Base-by-base conservation (phyloP, 2,797 vertebrate species). In the Sebastes dallii region DNA sequence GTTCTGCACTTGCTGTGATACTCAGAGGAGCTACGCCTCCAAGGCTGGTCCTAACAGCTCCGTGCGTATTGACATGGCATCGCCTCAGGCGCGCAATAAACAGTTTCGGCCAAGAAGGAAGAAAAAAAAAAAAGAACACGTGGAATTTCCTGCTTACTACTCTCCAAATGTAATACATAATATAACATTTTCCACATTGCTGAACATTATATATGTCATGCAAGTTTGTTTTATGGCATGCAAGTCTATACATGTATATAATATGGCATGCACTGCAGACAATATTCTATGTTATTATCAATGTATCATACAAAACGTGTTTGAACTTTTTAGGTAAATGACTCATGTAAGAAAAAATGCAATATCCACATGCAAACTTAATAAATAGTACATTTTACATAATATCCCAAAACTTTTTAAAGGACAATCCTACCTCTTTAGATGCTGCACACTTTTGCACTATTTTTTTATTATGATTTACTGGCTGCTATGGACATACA, bases 1-100 rank as follows among this genome's bases (percentile, higher is more conserved):
- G 65, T 72, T 60, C 83, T 92, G 88, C 94, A 94, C 94, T 95
- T 94, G 94, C 90, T 91, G 86, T 91, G 86, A 86, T 88, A 91
- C 85, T 88, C 72, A 4, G 58, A 8, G 61, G 80, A 91, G 95
- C 60, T 82, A 93, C 94, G 94, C 95, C 95, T 93, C 91, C 78
- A 69, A 84, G 91, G 91, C 86, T 86, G 87, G 86, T 55, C 91
- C 66, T 54, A 61, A 20, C 64, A 72, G 65, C 39, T 16, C 6
- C 59, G 24, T 27, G 77, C 66, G 64, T 56, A 72, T 66, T 86
- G 81, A 83, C 88, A 75, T 54, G 77, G 86, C 90, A 87, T 84
- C 72, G 32, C 86, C 65, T 29, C 73, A n/a, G 69, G 77, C 74
- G 6, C 6, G 71, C 79, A 65, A 46, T 66, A 52, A 72, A 56